These are phyloP conservation scores for Hyles vespertilio DNA, from an alignment of 1,140 invertebrate genomes.

Conservation along the genomic window DNA sequence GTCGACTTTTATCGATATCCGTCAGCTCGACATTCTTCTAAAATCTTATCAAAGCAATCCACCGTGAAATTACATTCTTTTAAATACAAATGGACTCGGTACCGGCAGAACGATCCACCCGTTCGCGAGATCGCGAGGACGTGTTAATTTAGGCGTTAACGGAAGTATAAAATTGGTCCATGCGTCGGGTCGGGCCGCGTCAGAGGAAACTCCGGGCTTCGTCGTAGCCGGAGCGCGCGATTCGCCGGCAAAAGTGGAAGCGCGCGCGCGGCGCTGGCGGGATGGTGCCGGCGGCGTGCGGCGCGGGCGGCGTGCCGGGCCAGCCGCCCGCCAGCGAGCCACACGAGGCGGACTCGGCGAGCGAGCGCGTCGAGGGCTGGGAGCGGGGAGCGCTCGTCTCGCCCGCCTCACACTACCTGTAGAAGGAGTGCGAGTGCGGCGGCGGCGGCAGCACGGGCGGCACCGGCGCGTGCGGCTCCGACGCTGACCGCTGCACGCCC, in stretches of 20 bases:
- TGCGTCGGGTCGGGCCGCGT: constrained; percentile 47
- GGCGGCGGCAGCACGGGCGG: constrained; percentile 67
- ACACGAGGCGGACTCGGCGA: constrained; percentile 65
- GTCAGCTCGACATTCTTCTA: constrained; percentile 32
- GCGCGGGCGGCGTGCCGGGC: constrained; percentile 22
- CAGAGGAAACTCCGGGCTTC: constrained; percentile 61
- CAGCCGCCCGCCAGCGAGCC: constrained; percentile 48
- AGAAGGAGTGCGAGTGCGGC: constrained; percentile 72
- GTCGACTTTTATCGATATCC: constrained; percentile 14
- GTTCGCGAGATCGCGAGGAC: constrained; percentile 49
- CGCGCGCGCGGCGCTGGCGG: constrained; percentile 45
- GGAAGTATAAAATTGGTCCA: constrained; percentile 70
- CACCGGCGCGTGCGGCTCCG: constrained; percentile 77
- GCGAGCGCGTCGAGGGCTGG: constrained; percentile 63
- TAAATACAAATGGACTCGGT: constrained; percentile 52
- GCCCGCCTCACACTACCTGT: constrained; percentile 71
- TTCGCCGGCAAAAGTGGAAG: constrained; percentile 65
- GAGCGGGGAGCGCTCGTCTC: constrained; percentile 63
- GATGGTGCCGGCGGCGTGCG: constrained; percentile 28
- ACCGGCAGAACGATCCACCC: constrained; percentile 34
- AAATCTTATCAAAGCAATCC: constrained; percentile 32
- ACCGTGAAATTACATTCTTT: constrained; percentile 22
- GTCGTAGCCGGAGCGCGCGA: constrained; percentile 46
- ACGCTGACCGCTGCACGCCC: constrained; percentile 78
- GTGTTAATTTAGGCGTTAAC: constrained; percentile 50